Evolutionary conservation across 2,888 invertebrate species (phyloP).

Genomic region (Malthinus flaveolus): DNA sequence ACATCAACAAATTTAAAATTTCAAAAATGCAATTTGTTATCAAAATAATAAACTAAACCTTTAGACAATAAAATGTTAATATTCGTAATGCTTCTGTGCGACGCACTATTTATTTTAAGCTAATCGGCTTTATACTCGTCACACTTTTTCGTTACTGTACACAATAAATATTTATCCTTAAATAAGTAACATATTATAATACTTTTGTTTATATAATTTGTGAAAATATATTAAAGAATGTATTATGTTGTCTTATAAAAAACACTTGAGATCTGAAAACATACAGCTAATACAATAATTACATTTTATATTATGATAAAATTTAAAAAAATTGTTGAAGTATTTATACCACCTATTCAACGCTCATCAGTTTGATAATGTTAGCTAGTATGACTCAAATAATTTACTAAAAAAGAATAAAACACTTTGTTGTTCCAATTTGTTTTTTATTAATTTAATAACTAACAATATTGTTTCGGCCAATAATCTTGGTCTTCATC

Average conservation of each 20-base stretch:
- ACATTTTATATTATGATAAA: constrained; percentile 7
- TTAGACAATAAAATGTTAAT: no score
- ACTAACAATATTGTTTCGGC: no score
- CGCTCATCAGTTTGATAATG: constrained; percentile 2
- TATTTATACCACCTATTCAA: constrained; percentile 12
- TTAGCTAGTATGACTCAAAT: no score
- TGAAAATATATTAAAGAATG: constrained; percentile 23
- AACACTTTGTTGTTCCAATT: no score
- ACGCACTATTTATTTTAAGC: no score
- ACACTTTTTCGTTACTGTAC: constrained; percentile 14
- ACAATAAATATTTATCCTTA: constrained; percentile 26
- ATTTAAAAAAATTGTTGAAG: constrained; percentile 7
- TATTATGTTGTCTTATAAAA: constrained; percentile 18
- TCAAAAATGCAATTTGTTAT: no score
- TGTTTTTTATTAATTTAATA: no score
- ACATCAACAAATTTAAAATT: no score
- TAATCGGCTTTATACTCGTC: background rate
- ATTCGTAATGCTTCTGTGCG: no score
- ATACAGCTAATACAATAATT: constrained; percentile 13
- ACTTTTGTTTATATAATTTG: constrained; percentile 18
- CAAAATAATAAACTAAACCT: no score
- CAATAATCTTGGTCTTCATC: no score
- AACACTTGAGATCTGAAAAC: constrained; percentile 23
- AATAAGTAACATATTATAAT: constrained; percentile 21
- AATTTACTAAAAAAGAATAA: no score